phyloP scores from a whole-genome alignment of 2,797 vertebrate species.

The Neosalanx taihuensis region DNA sequence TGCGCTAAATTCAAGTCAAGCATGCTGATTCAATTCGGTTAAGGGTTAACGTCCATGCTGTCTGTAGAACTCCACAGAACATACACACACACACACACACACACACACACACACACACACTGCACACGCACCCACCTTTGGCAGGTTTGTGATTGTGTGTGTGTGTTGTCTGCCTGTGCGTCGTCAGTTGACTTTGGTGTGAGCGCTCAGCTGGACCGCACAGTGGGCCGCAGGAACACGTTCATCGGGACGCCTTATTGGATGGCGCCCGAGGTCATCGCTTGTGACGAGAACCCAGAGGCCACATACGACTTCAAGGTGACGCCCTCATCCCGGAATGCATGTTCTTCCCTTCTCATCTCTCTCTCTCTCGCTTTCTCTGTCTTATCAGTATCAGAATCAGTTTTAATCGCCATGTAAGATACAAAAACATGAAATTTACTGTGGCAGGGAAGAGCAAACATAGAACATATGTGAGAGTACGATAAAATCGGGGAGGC shows the following conservation, averaged over 20 bases:
- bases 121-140: background rate
- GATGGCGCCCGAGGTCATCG: conserved; percentile 99
- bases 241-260: conserved; percentile 98
- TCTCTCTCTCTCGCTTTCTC: background rate
- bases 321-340: conserved; percentile 12
- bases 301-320: conserved; percentile 97
- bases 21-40: no score
- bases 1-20: no score
- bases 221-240: conserved; percentile 89
- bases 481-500: no score
- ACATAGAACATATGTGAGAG: no score
- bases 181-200: conserved; percentile 91
- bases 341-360: background rate
- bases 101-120: background rate
- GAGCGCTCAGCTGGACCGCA: conserved; percentile 90
- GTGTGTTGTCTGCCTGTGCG: background rate
- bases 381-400: background rate
- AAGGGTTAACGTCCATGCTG: no score
- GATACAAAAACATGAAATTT: no score
- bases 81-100: conserved; percentile 4
- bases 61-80: conserved; percentile 5
- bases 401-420: no score
- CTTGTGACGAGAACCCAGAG: conserved; percentile 90
- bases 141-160: background rate
- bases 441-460: no score